A percentile compares a stretch with the other conserved stretches of the same genome.
These are phyloP conservation scores for Drosophila setifemur DNA, from an alignment of 1,140 invertebrate genomes.

Conservation along the genomic window DNA sequence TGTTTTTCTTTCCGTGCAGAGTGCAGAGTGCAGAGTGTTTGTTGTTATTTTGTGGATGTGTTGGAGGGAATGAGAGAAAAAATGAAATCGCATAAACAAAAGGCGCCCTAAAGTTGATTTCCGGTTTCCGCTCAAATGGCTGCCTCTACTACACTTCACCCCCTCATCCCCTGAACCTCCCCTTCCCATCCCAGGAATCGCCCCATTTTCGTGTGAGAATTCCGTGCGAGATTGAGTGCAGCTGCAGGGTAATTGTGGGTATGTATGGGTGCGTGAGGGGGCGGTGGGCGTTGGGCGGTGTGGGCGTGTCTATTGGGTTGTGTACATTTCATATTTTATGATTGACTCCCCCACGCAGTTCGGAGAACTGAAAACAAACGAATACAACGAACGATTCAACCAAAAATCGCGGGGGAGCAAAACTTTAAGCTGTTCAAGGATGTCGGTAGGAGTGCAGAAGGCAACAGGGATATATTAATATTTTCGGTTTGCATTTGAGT, in stretches of 20 bases:
- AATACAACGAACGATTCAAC: neutral
- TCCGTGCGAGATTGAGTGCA: conserved; percentile 60
- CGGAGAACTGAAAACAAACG: conserved; percentile 2
- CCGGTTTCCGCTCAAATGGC: conserved; percentile 79
- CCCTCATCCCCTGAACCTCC: neutral
- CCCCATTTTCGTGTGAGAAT: conserved; percentile 63
- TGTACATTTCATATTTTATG: conserved; percentile 75
- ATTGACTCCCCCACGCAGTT: conserved; percentile 52
- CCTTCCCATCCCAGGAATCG: neutral
- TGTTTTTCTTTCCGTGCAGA: conserved; percentile 6
- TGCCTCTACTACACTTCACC: conserved; percentile 13
- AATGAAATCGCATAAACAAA: conserved; percentile 73
- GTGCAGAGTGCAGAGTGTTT: neutral
- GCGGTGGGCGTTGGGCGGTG: neutral
- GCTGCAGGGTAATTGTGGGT: conserved; percentile 66
- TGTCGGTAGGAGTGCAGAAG: neutral
- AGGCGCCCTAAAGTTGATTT: conserved; percentile 76
- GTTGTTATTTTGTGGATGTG: conserved; percentile 18
- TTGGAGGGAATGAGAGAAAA: conserved; percentile 1
- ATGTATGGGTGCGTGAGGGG: conserved; percentile 10
- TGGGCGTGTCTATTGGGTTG: conserved; percentile 44
- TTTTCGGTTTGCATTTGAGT: no score
- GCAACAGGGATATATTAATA: no score
- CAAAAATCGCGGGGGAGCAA: neutral
- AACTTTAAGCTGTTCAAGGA: conserved; percentile 17